Base-by-base conservation (phyloP, 2,888 invertebrate species). In the Drosophila paranaensis region DNA sequence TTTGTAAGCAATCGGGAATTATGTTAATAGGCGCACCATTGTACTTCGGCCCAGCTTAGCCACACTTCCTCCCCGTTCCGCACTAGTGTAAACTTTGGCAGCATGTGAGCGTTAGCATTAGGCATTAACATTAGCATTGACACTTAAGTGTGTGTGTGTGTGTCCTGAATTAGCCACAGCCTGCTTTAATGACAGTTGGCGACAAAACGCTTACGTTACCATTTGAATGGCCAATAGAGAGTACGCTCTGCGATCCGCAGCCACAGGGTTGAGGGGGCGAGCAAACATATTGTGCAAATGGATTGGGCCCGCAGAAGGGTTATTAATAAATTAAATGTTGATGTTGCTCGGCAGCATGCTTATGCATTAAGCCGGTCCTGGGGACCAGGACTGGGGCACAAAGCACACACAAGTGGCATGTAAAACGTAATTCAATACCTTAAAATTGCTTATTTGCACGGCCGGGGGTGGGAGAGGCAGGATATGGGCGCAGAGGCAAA, bases 291-390 rank as follows among this genome's bases (percentile, higher is more conserved):
- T 77, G 74, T 53, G 50, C 54, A 66, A 78, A 80, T 73, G 76
- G 65, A 55, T 75, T 70, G 64, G 20, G 54, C 66, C 43, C 78
- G 60, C 81, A 78, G 55, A 82, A 88, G 85, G 88, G 82, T 88
- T 85, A 88, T 83, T 85, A 85, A 83, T 83, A 85, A 88, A 83
- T 83, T 85, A 85, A 85, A 82, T 79, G 85, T 63, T 70, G 64
- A 64, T 62, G 69, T 43, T 40, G 39, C 48, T 35, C 48, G 57
- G 53, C 51, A 54, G 60, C 56, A 64, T 60, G 73, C 42, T 55
- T 65, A n/a, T 67, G 62, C 66, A 63, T 60, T 50, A 67, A 46
- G 42, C 37, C 39, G 37, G 35, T 11, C 42, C 27, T 42, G 20
- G 20, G 20, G 20, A 20, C 60, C 27, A 35, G 35, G 27, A 16